Evolutionary conservation across 2,888 invertebrate genomes (phyloP).

Genomic region (Pollenia angustigena): DNA sequence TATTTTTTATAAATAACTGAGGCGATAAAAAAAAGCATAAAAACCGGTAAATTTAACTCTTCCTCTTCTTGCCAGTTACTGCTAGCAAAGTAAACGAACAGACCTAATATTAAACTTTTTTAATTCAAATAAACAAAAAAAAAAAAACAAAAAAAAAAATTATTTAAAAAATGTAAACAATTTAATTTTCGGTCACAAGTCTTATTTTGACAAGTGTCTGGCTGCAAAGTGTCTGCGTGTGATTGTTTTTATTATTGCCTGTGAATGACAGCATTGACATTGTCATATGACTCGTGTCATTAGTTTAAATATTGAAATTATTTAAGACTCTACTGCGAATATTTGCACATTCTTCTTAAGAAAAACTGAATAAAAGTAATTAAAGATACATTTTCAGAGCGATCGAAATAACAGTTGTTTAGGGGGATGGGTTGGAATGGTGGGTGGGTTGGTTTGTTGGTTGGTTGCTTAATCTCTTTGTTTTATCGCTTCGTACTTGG

Average conservation of each 20-base stretch:
- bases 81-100: no score
- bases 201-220: constrained; percentile 34
- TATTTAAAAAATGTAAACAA: neutral
- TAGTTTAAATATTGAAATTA: constrained; percentile 6
- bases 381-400: no score
- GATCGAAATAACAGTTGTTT: no score
- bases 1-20: no score
- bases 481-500: constrained; percentile 4
- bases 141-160: neutral
- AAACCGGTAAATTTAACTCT: no score
- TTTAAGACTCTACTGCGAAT: neutral
- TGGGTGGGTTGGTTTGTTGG: no score
- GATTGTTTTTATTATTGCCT: neutral
- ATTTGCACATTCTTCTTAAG: neutral
- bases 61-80: no score
- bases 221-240: constrained; percentile 41
- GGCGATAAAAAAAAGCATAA: no score
- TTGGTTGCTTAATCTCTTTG: no score
- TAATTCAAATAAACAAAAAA: neutral
- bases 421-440: no score
- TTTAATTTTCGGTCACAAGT: constrained; percentile 29
- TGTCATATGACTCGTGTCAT: constrained; percentile 44
- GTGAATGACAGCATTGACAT: neutral
- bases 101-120: no score
- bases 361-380: neutral